Percentiles rank a stretch among this genome's conserved stretches.
Evolutionary conservation across 2,888 invertebrate genomes (phyloP).

Genomic region (Hirtodrosophila cameraria): DNA sequence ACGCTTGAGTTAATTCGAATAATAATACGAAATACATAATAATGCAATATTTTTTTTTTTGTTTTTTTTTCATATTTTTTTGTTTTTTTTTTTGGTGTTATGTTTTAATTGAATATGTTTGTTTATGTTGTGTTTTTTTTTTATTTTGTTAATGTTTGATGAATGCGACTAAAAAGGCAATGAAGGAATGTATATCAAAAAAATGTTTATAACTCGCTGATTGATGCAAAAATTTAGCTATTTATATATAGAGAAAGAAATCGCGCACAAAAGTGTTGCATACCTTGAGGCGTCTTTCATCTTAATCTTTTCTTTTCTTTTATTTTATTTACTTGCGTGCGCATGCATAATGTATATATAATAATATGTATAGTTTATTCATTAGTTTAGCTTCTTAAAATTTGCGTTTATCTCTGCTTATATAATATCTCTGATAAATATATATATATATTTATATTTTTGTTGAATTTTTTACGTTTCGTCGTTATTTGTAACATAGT

Average conservation of each 20-base stretch:
- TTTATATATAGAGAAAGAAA: slow-evolving; percentile 24
- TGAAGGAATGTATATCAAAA: slow-evolving; percentile 58
- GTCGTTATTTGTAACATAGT: slow-evolving; percentile 81
- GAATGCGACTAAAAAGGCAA: slow-evolving; percentile 76
- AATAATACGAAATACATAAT: slow-evolving; percentile 76
- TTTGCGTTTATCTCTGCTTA: slow-evolving; percentile 43
- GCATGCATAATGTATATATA: slow-evolving; percentile 38
- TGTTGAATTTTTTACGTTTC: slow-evolving; percentile 46
- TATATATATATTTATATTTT: slow-evolving; percentile 33
- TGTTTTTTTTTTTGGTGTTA: slow-evolving; percentile 16
- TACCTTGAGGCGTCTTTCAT: slow-evolving; percentile 39
- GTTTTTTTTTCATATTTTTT: slow-evolving; percentile 24
- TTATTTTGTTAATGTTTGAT: slow-evolving; percentile 49
- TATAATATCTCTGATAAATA: slow-evolving; percentile 68
- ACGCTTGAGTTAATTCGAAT: slow-evolving; percentile 78
- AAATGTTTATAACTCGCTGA: slow-evolving; percentile 39
- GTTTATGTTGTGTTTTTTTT: slow-evolving; percentile 6
- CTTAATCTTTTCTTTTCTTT: slow-evolving; percentile 1
- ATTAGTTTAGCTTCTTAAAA: slow-evolving; percentile 53
- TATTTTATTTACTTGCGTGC: slow-evolving; percentile 15
- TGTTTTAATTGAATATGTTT: slow-evolving; percentile 41
- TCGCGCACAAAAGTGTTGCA: slow-evolving; percentile 41
- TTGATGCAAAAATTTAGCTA: slow-evolving; percentile 66
- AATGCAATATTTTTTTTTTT: slow-evolving; percentile 58
- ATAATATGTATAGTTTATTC: slow-evolving; percentile 42